phyloP scores from a whole-genome alignment of 2,797 vertebrate species.

The Aotus griseimembra region DNA sequence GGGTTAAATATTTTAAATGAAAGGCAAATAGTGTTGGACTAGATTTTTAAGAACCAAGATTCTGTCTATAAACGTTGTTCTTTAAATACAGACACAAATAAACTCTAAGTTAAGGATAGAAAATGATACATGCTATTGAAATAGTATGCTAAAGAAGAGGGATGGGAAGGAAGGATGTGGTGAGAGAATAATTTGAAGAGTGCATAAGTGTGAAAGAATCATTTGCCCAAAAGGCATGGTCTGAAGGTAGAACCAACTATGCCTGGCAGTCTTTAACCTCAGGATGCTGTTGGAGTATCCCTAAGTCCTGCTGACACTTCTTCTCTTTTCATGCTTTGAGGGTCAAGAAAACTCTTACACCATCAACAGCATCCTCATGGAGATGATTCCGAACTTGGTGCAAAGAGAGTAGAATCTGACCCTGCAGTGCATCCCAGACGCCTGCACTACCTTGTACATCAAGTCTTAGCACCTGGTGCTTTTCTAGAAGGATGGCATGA shows the following conservation, averaged over 20 bases:
- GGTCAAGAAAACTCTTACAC: neutral
- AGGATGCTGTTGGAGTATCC: neutral
- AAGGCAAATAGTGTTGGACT: neutral
- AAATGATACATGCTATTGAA: neutral
- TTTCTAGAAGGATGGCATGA: slow-evolving; percentile 78
- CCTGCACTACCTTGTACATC: slow-evolving; percentile 78
- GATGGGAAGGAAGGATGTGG: neutral
- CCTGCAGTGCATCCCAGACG: slow-evolving; percentile 79
- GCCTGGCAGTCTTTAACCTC: neutral
- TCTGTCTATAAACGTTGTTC: neutral
- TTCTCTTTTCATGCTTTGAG: neutral
- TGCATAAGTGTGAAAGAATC: neutral
- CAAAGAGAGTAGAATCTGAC: slow-evolving; percentile 80
- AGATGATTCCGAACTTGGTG: slow-evolving; percentile 61
- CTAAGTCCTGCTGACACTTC: neutral
- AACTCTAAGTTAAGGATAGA: neutral
- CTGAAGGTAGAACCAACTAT: neutral
- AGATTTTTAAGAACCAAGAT: neutral
- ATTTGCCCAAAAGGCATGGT: neutral
- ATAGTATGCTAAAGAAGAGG: neutral
- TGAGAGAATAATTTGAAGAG: neutral
- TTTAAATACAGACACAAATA: neutral
- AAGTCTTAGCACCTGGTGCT: slow-evolving; percentile 73
- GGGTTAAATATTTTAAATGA: neutral
- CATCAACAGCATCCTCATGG: neutral